These are phyloP conservation scores for Epinephelus fuscoguttatus DNA, from an alignment of 2,113 vertebrate species.

Conservation along the genomic window DNA sequence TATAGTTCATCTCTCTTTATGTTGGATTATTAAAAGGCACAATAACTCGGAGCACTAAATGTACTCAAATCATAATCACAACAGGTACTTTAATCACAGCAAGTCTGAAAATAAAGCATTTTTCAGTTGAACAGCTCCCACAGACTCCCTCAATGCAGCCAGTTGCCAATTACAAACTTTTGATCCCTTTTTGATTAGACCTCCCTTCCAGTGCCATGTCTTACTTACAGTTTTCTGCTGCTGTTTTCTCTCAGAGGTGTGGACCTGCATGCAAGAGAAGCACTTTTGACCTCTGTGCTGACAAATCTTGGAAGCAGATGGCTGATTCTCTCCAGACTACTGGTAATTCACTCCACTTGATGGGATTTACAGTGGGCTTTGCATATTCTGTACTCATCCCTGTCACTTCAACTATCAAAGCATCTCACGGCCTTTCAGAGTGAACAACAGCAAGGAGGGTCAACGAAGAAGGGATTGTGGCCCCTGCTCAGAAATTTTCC, in stretches of 20 bases:
- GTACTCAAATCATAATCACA: not conserved
- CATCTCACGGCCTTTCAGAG: slow-evolving; percentile 47
- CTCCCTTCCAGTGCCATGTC: not conserved
- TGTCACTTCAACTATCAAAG: slow-evolving; percentile 60
- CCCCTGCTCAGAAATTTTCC: slow-evolving; percentile 4
- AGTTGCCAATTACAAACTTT: slow-evolving; percentile 5
- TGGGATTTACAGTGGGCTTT: slow-evolving; percentile 69
- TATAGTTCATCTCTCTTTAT: slow-evolving; percentile 6
- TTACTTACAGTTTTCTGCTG: not conserved
- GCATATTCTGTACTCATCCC: slow-evolving; percentile 62
- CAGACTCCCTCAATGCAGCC: not conserved
- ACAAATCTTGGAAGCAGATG: slow-evolving; percentile 58
- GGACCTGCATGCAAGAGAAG: slow-evolving; percentile 25
- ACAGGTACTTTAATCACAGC: slow-evolving; percentile 3
- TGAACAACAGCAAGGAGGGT: slow-evolving; percentile 44
- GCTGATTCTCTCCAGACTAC: slow-evolving; percentile 52
- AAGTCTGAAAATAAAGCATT: slow-evolving; percentile 13
- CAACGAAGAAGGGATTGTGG: slow-evolving; percentile 26
- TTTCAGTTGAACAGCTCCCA: not conserved
- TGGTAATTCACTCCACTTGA: slow-evolving; percentile 66
- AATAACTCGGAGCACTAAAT: not conserved
- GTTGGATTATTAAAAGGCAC: slow-evolving; percentile 23
- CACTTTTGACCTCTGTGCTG: slow-evolving; percentile 42
- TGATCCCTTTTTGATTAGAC: slow-evolving; percentile 20
- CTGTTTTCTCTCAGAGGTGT: slow-evolving; percentile 17